These are phyloP conservation scores for Hypanus sabinus DNA, from an alignment of 2,113 vertebrate genomes.

Conservation along the genomic window DNA sequence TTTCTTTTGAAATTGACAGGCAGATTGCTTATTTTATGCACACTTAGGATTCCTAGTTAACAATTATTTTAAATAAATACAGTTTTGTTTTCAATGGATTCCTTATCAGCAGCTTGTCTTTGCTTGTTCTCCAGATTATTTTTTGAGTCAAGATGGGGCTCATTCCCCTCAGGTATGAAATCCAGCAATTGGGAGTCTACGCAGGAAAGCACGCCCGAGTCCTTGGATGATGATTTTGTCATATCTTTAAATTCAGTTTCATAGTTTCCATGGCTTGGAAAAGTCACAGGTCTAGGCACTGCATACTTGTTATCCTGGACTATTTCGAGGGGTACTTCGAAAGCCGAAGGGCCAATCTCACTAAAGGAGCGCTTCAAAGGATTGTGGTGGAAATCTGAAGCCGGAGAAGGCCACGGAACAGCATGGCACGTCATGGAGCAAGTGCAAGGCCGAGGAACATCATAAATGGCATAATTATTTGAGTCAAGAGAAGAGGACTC, in stretches of 20 bases:
- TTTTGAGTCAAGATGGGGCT: slow-evolving; percentile 19
- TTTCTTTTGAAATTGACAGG: not conserved
- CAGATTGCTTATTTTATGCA: not conserved
- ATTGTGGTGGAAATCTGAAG: not conserved
- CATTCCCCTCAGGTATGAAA: slow-evolving; percentile 28
- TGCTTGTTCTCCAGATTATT: slow-evolving; percentile 18
- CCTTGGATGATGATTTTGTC: slow-evolving; percentile 20
- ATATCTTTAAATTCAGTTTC: slow-evolving; percentile 19
- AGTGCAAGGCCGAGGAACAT: slow-evolving; percentile 6
- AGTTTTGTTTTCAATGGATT: not conserved
- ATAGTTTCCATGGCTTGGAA: slow-evolving; percentile 13
- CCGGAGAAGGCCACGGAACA: not conserved
- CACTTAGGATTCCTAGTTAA: not conserved
- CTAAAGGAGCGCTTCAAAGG: slow-evolving; percentile 23
- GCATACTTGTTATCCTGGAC: slow-evolving; percentile 27
- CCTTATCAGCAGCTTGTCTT: not conserved
- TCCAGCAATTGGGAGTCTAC: slow-evolving; percentile 31
- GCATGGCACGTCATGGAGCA: slow-evolving; percentile 8
- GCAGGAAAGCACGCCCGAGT: not conserved
- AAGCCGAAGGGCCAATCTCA: not conserved
- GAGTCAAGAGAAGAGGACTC: not conserved
- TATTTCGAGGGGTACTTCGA: not conserved
- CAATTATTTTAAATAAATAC: slow-evolving; percentile 24
- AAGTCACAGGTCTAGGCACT: slow-evolving; percentile 22
- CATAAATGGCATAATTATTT: slow-evolving; percentile 25